Evolutionary conservation across 2,797 vertebrate genomes (phyloP).

Genomic region (Siniperca obscura): DNA sequence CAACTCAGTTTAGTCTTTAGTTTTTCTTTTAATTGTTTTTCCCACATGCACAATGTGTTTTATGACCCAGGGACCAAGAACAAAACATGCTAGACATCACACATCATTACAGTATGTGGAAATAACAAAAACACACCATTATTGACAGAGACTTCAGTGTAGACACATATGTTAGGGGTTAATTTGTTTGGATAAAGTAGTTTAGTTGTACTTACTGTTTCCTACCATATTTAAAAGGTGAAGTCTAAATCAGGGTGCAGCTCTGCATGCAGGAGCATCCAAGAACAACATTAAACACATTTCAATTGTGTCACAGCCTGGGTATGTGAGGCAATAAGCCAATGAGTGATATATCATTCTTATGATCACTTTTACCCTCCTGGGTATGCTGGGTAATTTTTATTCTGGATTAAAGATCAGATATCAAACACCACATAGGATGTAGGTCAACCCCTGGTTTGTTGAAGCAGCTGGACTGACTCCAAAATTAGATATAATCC

Average conservation of each 20-base stretch:
- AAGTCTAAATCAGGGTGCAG: conserved; percentile 15
- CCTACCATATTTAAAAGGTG: conserved; percentile 35
- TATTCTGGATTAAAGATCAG: conserved; percentile 55
- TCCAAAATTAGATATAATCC: conserved; percentile 58
- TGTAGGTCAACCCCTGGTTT: conserved; percentile 51
- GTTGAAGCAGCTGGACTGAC: conserved; percentile 31
- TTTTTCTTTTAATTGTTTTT: conserved; percentile 14
- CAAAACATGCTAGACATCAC: neutral
- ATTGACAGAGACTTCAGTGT: neutral
- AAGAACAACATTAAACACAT: conserved; percentile 17
- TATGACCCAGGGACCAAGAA: neutral
- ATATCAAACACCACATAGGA: conserved; percentile 45
- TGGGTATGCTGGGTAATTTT: conserved; percentile 19
- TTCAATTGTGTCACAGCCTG: conserved; percentile 17
- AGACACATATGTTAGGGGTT: conserved; percentile 42
- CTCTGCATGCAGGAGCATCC: neutral
- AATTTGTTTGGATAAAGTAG: conserved; percentile 49
- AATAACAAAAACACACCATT: conserved; percentile 15
- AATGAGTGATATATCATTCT: conserved; percentile 22
- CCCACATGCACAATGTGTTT: neutral
- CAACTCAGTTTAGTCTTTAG: neutral
- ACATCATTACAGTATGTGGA: neutral
- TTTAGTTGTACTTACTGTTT: conserved; percentile 45
- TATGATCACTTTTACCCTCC: conserved; percentile 36
- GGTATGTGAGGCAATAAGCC: conserved; percentile 14